These are phyloP conservation scores for Ochotona princeps DNA, from an alignment of 2,113 vertebrate genomes.

Conservation along the genomic window DNA sequence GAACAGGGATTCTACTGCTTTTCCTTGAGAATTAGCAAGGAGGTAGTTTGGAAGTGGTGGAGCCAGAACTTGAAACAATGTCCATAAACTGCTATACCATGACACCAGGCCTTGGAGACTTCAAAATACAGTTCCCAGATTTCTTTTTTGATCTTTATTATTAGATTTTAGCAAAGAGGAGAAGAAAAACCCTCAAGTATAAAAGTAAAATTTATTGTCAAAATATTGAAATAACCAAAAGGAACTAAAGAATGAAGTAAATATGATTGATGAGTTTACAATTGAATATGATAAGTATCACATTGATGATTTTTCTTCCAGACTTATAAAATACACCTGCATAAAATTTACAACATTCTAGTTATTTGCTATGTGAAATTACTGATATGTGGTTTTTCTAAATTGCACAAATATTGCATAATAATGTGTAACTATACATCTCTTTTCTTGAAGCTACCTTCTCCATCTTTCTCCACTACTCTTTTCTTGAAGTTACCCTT, in stretches of 20 bases:
- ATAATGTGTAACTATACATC: background rate
- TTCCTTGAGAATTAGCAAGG: too few relatives aligned
- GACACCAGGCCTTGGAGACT: background rate
- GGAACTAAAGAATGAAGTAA: constrained; percentile 33
- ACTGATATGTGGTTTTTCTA: background rate
- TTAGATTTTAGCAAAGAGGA: background rate
- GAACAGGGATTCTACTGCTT: too few relatives aligned
- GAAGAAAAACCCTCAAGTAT: background rate
- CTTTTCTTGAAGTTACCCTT: background rate
- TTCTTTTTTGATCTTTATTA: background rate
- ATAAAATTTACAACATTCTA: background rate
- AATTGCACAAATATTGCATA: background rate
- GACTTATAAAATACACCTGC: background rate
- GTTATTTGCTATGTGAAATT: background rate
- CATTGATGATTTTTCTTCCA: background rate
- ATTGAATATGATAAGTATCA: background rate
- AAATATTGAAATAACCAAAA: constrained; percentile 3
- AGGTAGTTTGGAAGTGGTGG: too few relatives aligned
- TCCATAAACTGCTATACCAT: too few relatives aligned
- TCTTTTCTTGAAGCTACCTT: background rate
- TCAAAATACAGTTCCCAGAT: background rate
- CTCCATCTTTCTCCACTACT: too few relatives aligned
- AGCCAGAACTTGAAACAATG: too few relatives aligned
- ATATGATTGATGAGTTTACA: constrained; percentile 4
- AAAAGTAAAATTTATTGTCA: constrained; percentile 22